phyloP scores from a whole-genome alignment of 2,113 vertebrate genomes.

The Salvelinus fontinalis region DNA sequence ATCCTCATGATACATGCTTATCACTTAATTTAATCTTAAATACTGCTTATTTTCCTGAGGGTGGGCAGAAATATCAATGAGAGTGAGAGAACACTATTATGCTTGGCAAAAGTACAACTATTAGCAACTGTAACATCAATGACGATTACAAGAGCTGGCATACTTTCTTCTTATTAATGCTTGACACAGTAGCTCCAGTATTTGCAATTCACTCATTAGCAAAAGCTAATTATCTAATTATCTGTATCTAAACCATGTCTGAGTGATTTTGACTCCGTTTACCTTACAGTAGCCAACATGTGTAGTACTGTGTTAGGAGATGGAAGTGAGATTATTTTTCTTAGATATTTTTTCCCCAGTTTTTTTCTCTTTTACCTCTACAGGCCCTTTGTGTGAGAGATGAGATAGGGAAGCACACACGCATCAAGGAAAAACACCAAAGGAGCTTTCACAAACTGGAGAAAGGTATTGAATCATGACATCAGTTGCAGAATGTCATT shows the following conservation, averaged over 20 bases:
- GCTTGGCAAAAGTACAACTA: not conserved
- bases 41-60: slow-evolving; percentile 16
- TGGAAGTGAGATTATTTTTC: too few relatives aligned
- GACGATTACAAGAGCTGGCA: too few relatives aligned
- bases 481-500: slow-evolving; percentile 18
- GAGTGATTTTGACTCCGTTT: not conserved
- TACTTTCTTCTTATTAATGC: too few relatives aligned
- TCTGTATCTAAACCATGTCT: too few relatives aligned
- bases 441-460: slow-evolving; percentile 1
- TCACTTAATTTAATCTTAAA: slow-evolving; percentile 41
- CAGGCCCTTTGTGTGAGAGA: too few relatives aligned
- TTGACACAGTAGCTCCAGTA: too few relatives aligned
- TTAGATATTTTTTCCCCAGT: not conserved
- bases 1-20: slow-evolving; percentile 55
- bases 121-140: not conserved
- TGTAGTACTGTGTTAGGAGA: too few relatives aligned
- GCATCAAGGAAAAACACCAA: slow-evolving; percentile 15
- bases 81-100: slow-evolving; percentile 26
- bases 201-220: too few relatives aligned
- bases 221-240: too few relatives aligned
- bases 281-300: too few relatives aligned
- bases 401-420: not conserved
- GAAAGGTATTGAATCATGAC: slow-evolving; percentile 29
- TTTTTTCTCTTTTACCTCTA: too few relatives aligned
- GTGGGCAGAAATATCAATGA: slow-evolving; percentile 19